Evolutionary conservation across 2,113 vertebrate species (phyloP).

Genomic region (Natator depressus): DNA sequence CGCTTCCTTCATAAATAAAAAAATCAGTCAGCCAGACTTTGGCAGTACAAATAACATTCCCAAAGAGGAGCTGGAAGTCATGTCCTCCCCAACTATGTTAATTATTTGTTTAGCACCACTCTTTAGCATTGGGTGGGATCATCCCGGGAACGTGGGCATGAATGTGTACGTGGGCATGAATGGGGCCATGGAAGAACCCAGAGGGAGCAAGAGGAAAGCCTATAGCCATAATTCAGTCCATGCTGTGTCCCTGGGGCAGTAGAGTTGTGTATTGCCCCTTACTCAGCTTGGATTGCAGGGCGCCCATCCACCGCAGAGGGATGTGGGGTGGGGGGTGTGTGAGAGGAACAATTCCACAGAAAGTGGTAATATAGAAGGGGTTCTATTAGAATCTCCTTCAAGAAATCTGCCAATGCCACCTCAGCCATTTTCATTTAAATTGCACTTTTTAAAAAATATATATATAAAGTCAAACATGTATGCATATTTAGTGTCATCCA

Average conservation of each 20-base stretch:
- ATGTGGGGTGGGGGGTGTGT: neutral
- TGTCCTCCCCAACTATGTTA: neutral
- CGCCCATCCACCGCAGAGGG: rapidly evolving
- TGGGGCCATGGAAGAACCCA: neutral
- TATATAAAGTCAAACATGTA: too few species aligned
- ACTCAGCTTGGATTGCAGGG: neutral
- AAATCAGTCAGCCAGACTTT: neutral
- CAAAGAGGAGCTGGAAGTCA: neutral
- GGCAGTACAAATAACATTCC: neutral
- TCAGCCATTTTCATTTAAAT: neutral
- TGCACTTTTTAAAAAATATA: neutral
- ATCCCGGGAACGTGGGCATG: neutral
- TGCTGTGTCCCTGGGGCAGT: rapidly evolving
- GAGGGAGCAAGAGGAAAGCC: neutral
- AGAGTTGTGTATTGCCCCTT: neutral
- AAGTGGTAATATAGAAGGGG: neutral
- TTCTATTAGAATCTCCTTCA: neutral
- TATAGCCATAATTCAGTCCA: neutral
- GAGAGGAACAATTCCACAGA: neutral
- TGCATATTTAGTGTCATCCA: neutral
- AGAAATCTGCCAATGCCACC: neutral
- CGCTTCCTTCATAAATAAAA: neutral
- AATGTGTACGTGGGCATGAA: neutral
- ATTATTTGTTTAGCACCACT: neutral
- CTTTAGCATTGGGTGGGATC: neutral